Evolutionary conservation across 2,113 vertebrate species (phyloP).

Genomic region (Ophiodon elongatus): DNA sequence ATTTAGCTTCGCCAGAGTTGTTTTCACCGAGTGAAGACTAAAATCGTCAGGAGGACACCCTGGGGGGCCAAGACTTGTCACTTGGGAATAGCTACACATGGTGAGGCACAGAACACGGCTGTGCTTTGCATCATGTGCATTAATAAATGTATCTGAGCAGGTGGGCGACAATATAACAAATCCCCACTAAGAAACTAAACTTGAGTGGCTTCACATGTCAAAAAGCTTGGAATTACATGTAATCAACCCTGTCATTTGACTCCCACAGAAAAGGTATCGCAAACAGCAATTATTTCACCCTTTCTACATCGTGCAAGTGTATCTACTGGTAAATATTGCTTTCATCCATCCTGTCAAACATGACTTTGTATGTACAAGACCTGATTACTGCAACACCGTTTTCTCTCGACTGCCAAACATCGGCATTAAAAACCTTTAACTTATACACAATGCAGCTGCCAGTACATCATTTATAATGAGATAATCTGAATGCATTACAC

Average conservation of each 20-base stretch:
- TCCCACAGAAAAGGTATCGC: not conserved
- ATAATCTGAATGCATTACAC: constrained; percentile 10
- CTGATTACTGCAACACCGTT: not conserved
- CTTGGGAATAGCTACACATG: constrained; percentile 49
- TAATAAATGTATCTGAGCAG: constrained; percentile 35
- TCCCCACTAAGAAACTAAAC: not conserved
- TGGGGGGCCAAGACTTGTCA: not conserved
- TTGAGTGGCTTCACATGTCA: not conserved
- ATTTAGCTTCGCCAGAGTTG: constrained; percentile 25
- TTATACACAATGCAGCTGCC: not conserved
- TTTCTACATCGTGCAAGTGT: not conserved
- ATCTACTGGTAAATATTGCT: not conserved
- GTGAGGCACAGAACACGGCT: not conserved
- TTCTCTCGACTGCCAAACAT: constrained; percentile 16
- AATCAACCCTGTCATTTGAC: constrained; percentile 8
- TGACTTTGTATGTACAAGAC: not conserved
- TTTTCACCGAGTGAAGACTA: constrained; percentile 35
- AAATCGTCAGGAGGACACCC: constrained; percentile 26
- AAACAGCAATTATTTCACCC: not conserved
- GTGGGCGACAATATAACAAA: not conserved
- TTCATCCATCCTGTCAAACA: constrained; percentile 17
- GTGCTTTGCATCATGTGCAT: constrained; percentile 12
- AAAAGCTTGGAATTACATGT: not conserved
- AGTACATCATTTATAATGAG: not conserved
- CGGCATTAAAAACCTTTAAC: constrained; percentile 18